Conservation (phyloP, 2,113 vertebrate genomes). For the Callorhinus ursinus region DNA sequence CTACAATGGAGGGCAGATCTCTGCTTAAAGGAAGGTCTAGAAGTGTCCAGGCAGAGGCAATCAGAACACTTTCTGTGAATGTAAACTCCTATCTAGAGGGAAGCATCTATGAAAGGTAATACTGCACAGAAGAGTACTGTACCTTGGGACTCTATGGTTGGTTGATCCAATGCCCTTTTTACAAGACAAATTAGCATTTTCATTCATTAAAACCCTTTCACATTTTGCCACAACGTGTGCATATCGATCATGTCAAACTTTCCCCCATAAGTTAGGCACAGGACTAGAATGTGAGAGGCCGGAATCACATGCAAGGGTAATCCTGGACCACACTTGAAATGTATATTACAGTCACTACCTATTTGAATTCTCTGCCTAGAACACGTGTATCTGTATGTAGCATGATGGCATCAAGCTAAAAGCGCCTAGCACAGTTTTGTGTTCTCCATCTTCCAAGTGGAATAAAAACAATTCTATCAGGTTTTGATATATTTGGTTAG, state of each 20-base stretch:
- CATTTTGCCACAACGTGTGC: background rate
- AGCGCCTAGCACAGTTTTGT: background rate
- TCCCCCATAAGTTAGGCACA: background rate
- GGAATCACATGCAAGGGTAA: background rate
- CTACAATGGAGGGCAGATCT: background rate
- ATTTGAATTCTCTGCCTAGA: background rate
- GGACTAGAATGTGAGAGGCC: background rate
- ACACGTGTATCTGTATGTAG: fast-evolving
- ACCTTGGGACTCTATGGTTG: background rate
- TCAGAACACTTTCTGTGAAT: background rate
- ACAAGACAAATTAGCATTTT: conserved; percentile 18
- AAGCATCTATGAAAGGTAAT: background rate
- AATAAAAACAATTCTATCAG: background rate
- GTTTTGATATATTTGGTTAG: background rate
- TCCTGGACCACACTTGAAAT: background rate
- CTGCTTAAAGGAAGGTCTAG: too few relatives aligned
- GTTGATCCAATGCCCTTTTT: background rate
- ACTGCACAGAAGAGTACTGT: background rate
- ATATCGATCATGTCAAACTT: background rate
- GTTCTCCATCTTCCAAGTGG: background rate
- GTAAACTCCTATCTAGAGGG: background rate
- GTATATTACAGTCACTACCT: background rate
- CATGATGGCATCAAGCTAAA: background rate
- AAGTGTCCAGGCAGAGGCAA: background rate
- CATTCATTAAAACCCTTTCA: background rate